Evolutionary conservation across 1,140 invertebrate genomes (phyloP), one percentile per base, ranked within the genome.

Genomic region (Anastrepha ludens): DNA sequence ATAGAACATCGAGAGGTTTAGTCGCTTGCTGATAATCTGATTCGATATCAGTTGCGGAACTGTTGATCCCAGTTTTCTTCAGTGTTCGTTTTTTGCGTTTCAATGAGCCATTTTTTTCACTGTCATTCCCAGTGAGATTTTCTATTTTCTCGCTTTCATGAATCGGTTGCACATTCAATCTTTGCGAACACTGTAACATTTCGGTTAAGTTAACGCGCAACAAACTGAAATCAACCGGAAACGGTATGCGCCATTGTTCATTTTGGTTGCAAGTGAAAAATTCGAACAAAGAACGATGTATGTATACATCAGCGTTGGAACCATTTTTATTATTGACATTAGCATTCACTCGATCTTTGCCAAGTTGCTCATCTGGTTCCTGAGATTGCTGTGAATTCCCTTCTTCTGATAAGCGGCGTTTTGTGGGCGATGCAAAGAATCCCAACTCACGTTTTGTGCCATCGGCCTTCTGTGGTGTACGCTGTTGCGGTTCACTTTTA

Each of bases 51-150:
- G 15, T 13, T 58, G 89, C 89, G 58, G 89, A 89, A 3, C 87
- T 91, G 87, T 86, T 91, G 1, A 92, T 85, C 91, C 90, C 91
- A 67, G 90, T 88, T 87, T 92, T 92, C 88, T 93, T 93, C 50
- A 91, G 92, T 85, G 91, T 91, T 41, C 91, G 90, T 8, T 90
- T 91, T 88, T 91, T 93, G 2, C 92, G 91, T 78, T 91, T 89
- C 67, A 85, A 44, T 50, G 81, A 29, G 17, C 58, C 7, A 20
- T 44, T 85, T 20, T 55, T 81, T n/a, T 55, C 64, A 15, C n/a
- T 13, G 6, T n/a, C 47, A 13, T 81, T 58, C 15, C 29, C n/a
- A 50, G 3, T 20, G 47, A 20, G 5, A 44, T 67, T 86, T 17
- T 5, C 13, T 8, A 2, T 2, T n/a, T 87, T 55, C 59, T 87